Conservation (phyloP, 2,888 invertebrate genomes). For the Mesochorus sp. region DNA sequence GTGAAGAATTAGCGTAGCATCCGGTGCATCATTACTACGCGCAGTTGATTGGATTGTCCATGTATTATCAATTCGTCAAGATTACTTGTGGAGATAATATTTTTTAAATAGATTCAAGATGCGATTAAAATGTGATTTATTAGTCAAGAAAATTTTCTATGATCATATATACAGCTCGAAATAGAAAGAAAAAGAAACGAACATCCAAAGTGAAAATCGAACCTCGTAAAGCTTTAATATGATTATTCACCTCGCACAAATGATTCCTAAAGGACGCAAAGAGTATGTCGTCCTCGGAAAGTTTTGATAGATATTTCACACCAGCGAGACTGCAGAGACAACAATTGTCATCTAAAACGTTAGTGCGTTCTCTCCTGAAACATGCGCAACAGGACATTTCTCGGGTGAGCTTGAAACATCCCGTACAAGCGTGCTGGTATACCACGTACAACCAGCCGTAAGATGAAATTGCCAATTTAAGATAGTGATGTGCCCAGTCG, state of each 20-base stretch:
- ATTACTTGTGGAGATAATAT: too few species aligned
- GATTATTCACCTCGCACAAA: constrained; percentile 89
- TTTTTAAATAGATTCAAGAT: too few species aligned
- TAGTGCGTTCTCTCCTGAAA: constrained; percentile 84
- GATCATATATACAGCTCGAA: too few species aligned
- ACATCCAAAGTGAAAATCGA: too few species aligned
- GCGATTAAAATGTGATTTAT: too few species aligned
- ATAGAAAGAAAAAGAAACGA: too few species aligned
- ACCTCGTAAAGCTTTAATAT: too few species aligned
- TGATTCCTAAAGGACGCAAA: constrained; percentile 94
- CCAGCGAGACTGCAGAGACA: constrained; percentile 94
- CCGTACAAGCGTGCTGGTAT: constrained; percentile 89
- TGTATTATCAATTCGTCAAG: too few species aligned
- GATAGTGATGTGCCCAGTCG: constrained; percentile 89
- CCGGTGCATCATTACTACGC: neutral
- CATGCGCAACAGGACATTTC: constrained; percentile 89
- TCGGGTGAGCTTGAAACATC: constrained; percentile 88
- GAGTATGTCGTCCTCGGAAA: constrained; percentile 90
- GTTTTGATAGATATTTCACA: constrained; percentile 89
- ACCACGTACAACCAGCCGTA: constrained; percentile 95
- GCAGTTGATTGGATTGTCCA: constrained; percentile 20
- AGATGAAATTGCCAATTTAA: constrained; percentile 91
- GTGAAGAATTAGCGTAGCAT: constrained; percentile 66
- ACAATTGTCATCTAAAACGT: constrained; percentile 94
- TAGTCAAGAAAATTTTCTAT: too few species aligned